Evolutionary conservation across 2,113 vertebrate genomes (phyloP), one percentile per base, ranked within the genome.

Genomic region (Motacilla tschutschensis): DNA sequence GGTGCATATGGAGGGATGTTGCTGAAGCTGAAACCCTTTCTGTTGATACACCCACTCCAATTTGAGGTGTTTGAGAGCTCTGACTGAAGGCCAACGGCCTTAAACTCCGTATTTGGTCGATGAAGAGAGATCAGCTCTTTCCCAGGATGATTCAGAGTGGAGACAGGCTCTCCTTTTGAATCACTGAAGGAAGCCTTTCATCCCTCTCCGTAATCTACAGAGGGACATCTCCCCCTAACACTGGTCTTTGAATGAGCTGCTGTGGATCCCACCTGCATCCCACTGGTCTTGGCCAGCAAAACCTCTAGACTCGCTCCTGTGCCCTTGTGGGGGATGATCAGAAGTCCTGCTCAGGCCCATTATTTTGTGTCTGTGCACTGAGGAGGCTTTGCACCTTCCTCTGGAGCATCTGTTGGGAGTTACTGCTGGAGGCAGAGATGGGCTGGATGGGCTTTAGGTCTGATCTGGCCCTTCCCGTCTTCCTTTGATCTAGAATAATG

Each of bases 111-210:
- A 87, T 88, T 87, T 94, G 85, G 89, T 88, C 9, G 9, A 57
- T 31, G 35, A 81, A 73, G 51, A 86, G 66, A 90, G 51, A 72
- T 73, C 40, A 82, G 38, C 55, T 69, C 66, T 58, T 76, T 57
- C 43, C 74, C 28, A 4, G 59, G 9, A 17, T 88, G 78, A 90
- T 81, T 93, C 84, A 88, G 79, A 69, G 46, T 46, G 40, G 83
- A 79, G 64, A 26, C 57, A 57, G 46, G 67, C 31, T 89, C 64
- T 65, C 51, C 60, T 83, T 85, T 83, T 95, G 86, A 88, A 74
- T 92, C 86, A 88, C 77, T n/a, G 26, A 83, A 83, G 70, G 77
- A 93, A 88, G 75, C 14, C 90, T 91, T 92, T 89, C 31, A 69
- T 85, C 65, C 89, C 26, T 70, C 44, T 85, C 51, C 0, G 0